A percentile compares a stretch with the other conserved stretches of the same genome.
These are phyloP conservation scores for Tor tambroides DNA, from an alignment of 2,113 vertebrate genomes.

Conservation along the genomic window DNA sequence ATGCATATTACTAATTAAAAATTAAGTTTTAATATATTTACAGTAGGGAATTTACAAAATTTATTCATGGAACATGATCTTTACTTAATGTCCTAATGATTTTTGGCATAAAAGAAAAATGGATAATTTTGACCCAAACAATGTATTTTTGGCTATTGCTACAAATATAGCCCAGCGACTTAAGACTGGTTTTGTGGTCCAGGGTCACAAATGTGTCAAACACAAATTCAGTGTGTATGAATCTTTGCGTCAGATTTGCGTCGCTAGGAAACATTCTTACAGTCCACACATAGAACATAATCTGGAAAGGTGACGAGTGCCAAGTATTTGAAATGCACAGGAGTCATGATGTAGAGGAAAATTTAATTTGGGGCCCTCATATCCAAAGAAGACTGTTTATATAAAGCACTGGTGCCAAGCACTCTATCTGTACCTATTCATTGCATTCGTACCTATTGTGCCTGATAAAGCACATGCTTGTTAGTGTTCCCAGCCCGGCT, in stretches of 20 bases:
- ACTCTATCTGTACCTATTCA: background rate
- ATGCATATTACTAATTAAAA: no score
- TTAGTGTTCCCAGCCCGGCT: slow-evolving; percentile 54
- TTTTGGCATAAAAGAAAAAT: no score
- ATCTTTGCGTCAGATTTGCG: background rate
- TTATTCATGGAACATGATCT: no score
- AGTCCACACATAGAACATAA: slow-evolving; percentile 5
- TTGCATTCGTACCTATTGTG: background rate
- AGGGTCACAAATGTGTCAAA: no score
- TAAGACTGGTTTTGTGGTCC: no score
- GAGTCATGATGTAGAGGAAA: background rate
- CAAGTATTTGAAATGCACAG: background rate
- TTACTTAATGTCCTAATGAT: no score
- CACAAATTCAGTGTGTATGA: background rate
- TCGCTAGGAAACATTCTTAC: slow-evolving; percentile 12
- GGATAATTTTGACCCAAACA: no score
- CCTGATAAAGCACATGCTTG: slow-evolving; percentile 19
- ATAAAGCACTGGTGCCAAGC: background rate
- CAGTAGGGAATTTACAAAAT: no score
- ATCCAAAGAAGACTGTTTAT: background rate
- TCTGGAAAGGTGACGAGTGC: slow-evolving; percentile 2
- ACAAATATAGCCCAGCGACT: no score
- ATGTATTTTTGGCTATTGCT: no score
- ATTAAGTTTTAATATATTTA: no score
- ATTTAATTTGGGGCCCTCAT: background rate